A percentile compares a stretch with the other conserved stretches of the same genome.
Evolutionary conservation across 2,797 vertebrate genomes (phyloP).

Genomic region (Argya squamiceps): DNA sequence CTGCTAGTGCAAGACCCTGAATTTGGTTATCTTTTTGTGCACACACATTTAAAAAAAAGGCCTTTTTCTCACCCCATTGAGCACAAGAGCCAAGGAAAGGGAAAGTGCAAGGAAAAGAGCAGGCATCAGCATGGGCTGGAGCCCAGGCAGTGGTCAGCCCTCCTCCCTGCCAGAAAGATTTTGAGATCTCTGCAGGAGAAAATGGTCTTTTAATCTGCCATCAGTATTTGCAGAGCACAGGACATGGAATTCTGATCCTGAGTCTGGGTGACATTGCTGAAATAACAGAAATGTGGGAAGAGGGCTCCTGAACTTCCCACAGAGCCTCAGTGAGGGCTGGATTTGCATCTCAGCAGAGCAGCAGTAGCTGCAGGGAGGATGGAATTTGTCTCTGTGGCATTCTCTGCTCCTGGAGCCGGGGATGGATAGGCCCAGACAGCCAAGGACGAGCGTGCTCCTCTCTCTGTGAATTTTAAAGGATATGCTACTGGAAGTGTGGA

Average conservation of each 20-base stretch:
- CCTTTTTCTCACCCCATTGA: background rate
- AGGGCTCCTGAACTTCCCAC: background rate
- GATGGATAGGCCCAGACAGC: background rate
- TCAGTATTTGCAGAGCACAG: background rate
- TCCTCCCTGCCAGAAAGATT: background rate
- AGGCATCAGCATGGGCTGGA: background rate
- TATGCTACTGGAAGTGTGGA: slow-evolving; percentile 42
- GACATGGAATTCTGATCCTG: background rate
- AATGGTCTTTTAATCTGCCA: background rate
- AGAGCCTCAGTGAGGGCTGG: background rate
- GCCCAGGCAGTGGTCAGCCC: slow-evolving; percentile 1
- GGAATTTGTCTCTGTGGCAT: slow-evolving; percentile 9
- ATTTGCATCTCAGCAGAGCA: background rate
- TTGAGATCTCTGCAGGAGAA: background rate
- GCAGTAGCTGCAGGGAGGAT: background rate
- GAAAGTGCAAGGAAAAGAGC: background rate
- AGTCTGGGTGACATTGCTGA: background rate
- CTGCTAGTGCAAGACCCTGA: background rate
- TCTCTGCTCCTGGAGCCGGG: background rate
- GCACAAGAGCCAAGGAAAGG: background rate
- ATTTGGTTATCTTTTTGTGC: background rate
- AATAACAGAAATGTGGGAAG: background rate
- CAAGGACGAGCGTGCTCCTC: background rate
- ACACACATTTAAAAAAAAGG: background rate
- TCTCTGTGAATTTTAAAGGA: background rate